These are phyloP conservation scores for Gambelia wislizenii DNA, from an alignment of 2,797 vertebrate species.

Conservation along the genomic window DNA sequence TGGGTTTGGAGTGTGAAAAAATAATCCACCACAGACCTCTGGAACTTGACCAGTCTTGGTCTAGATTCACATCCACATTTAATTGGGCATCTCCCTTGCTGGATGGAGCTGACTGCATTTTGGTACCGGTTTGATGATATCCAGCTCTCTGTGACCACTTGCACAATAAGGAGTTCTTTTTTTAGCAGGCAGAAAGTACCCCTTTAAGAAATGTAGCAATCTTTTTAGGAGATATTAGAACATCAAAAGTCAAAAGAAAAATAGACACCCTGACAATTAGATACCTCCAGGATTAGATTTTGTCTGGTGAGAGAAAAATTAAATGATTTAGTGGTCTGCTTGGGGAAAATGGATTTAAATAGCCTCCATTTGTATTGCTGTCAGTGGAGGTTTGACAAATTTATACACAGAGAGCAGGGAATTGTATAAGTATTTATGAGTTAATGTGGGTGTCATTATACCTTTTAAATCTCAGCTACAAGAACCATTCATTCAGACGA, in stretches of 20 bases:
- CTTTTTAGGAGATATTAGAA: conserved; percentile 41
- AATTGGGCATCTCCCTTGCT: background rate
- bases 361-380: conserved; percentile 47
- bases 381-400: conserved; percentile 42
- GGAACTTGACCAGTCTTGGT: background rate
- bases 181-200: background rate
- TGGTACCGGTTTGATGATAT: conserved; percentile 1
- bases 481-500: conserved; percentile 5
- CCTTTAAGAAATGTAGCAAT: conserved; percentile 9
- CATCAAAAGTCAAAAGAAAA: conserved; percentile 51
- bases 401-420: conserved; percentile 26
- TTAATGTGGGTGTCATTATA: conserved; percentile 39
- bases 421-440: conserved; percentile 39
- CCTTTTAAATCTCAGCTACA: conserved; percentile 24
- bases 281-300: conserved; percentile 28
- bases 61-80: background rate
- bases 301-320: conserved; percentile 34
- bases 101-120: background rate
- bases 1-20: no score
- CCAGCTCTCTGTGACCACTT: accelerated
- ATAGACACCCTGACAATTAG: conserved; percentile 49
- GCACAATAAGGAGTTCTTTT: background rate
- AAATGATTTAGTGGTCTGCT: conserved; percentile 49
- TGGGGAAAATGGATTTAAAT: conserved; percentile 50
- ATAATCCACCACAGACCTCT: no score